Conservation (phyloP, 2,113 vertebrate species). For the Harpagus bidentatus region DNA sequence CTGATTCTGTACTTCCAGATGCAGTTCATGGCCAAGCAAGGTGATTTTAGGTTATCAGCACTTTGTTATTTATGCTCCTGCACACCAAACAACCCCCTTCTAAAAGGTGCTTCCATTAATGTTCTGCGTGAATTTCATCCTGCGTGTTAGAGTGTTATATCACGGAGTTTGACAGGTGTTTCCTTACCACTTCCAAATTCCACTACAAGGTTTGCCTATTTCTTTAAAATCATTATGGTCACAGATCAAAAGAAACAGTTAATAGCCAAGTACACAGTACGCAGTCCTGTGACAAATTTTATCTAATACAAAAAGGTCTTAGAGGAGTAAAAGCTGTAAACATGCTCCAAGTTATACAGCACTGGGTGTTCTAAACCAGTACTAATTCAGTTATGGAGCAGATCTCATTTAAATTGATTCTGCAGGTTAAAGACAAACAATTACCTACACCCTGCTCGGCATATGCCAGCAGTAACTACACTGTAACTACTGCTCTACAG, state of each 20-base stretch:
- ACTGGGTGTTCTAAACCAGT: background rate
- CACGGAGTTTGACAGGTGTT: background rate
- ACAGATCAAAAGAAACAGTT: background rate
- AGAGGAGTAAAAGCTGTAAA: background rate
- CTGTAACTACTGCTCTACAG: background rate
- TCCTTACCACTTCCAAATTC: background rate
- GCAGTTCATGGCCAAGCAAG: background rate
- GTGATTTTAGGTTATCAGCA: background rate
- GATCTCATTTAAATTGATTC: background rate
- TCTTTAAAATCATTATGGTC: background rate
- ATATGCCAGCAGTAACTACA: background rate
- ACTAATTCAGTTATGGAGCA: rapidly evolving
- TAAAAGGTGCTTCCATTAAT: background rate
- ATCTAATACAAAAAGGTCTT: background rate
- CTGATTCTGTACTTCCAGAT: background rate
- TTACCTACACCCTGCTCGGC: background rate
- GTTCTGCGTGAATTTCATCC: no score
- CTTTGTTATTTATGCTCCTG: background rate
- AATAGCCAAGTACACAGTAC: background rate
- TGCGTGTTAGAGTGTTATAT: rapidly evolving
- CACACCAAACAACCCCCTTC: background rate
- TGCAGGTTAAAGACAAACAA: background rate
- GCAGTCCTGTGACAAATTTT: background rate
- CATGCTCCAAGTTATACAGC: background rate
- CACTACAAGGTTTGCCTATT: background rate